Evolutionary conservation across 2,797 vertebrate genomes (phyloP), one percentile per base, ranked within the genome.

Genomic region (Coregonus ussuriensis): DNA sequence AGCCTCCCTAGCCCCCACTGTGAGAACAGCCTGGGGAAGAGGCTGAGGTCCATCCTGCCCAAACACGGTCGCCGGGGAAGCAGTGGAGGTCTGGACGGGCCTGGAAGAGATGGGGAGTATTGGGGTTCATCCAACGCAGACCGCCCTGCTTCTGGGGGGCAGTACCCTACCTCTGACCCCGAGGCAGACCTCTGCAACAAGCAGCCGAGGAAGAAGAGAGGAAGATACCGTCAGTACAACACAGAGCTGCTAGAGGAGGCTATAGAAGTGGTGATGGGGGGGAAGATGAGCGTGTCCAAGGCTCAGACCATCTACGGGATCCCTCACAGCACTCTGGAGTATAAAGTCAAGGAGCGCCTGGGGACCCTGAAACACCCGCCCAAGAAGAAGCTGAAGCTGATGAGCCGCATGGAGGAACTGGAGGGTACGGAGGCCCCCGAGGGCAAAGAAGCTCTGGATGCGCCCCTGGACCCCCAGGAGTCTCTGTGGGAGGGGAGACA

Each of bases 281-380:
- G 97, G 88, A 98, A 99, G 95, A 99, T 99, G 98, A 99, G 98
- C 82, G 98, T 99, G 88, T 99, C 98, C 71, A 99, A 99, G 95
- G 98, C 98, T 88, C 98, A 99, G 88, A 96, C 97, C 81, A 95
- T 99, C 92, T 99, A 99, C 85, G 98, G 98, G 89, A 99, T 99
- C 92, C 98, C 98, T 83, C 98, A 99, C 94, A 99, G 98, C 95
- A 99, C 98, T 91, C 94, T 99, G 95, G 98, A 99, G 93, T 99
- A 99, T 94, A 99, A 99, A 95, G 98, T 99, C 83, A 99, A 99
- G 88, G 98, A 99, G 92, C 96, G 98, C 88, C 90, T 99, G 93
- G 98, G 98, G 90, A 99, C 98, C 92, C 94, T 99, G 93, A 99
- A 99, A 95, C 96, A 99, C 93, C 98, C 98, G 87, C 98, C 98